Evolutionary conservation across 2,113 vertebrate genomes (phyloP).

Genomic region (Siphamia tubifer): DNA sequence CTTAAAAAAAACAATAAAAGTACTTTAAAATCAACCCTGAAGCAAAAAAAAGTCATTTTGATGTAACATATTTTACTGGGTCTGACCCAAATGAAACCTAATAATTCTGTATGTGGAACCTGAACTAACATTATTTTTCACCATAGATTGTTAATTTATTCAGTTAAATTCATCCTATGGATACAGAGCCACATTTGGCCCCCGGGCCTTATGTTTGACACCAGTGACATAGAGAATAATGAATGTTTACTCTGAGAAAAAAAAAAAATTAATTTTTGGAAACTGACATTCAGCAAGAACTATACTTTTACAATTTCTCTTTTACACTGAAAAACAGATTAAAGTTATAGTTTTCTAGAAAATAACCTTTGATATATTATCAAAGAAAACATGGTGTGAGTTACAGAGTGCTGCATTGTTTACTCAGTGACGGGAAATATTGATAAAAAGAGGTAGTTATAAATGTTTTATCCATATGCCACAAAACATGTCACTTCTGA

Average conservation of each 20-base stretch:
- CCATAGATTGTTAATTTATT: too few species aligned
- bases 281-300: background rate
- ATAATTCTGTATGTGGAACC: too few species aligned
- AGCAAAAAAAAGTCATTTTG: too few species aligned
- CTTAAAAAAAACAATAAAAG: too few species aligned
- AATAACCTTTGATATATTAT: background rate
- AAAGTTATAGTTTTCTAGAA: constrained; percentile 9
- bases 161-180: too few species aligned
- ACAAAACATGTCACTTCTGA: background rate
- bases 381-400: background rate
- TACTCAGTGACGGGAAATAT: background rate
- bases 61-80: too few species aligned
- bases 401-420: background rate
- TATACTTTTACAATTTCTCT: constrained; percentile 6
- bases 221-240: too few species aligned
- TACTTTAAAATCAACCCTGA: too few species aligned
- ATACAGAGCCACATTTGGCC: too few species aligned
- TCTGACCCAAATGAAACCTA: too few species aligned
- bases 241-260: background rate
- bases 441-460: background rate
- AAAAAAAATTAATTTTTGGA: background rate
- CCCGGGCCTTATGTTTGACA: too few species aligned
- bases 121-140: too few species aligned
- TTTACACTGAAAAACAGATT: constrained; percentile 35
- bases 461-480: background rate